Percentiles rank a stretch among this genome's conserved stretches.
These are phyloP conservation scores for Isurus oxyrinchus DNA, from an alignment of 2,113 vertebrate species.

Conservation along the genomic window DNA sequence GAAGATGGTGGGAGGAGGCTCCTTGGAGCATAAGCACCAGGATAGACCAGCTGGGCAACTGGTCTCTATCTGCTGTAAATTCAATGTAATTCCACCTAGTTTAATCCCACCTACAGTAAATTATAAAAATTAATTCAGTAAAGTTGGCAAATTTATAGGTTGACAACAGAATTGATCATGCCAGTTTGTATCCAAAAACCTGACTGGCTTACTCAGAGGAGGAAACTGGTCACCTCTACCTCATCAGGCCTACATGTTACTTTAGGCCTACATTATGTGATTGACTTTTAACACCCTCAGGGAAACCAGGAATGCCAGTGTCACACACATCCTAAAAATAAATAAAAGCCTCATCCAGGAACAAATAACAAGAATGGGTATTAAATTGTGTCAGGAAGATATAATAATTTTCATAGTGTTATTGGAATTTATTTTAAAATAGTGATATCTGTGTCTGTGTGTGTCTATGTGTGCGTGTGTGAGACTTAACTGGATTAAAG, in stretches of 20 bases:
- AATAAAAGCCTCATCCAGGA: neutral
- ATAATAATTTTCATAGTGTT: no score
- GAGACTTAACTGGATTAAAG: no score
- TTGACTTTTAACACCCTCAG: neutral
- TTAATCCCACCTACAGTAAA: neutral
- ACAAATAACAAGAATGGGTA: neutral
- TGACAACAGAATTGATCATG: neutral
- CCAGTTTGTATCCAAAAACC: neutral
- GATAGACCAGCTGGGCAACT: neutral
- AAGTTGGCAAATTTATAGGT: neutral
- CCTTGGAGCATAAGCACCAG: neutral
- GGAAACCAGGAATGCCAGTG: neutral
- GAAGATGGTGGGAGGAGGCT: neutral
- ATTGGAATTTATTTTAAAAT: no score
- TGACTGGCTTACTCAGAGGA: neutral
- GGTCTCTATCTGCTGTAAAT: neutral
- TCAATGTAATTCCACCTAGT: no score
- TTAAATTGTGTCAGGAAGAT: neutral
- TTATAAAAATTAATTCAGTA: neutral
- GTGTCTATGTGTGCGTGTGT: no score
- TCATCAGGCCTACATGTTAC: no score
- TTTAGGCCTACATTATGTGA: no score
- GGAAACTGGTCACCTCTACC: neutral
- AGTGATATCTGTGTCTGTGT: no score
- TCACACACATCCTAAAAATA: neutral